Evolutionary conservation across 2,113 vertebrate species (phyloP).

Genomic region (Prunella himalayana): DNA sequence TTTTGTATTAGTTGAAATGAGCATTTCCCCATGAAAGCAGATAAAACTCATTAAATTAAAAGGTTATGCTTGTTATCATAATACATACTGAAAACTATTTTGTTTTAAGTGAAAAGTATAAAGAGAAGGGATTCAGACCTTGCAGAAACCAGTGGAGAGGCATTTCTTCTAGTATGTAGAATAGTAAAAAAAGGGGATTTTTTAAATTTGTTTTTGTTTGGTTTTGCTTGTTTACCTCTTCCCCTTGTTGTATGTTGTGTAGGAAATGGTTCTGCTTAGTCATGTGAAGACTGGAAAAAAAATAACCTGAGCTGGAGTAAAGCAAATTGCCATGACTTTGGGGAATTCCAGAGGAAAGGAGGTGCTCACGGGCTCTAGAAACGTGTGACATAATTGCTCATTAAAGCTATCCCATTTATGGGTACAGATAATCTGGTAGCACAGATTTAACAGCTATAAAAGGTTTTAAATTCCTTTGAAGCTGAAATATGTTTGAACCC

Average conservation of each 20-base stretch:
- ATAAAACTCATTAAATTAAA: neutral
- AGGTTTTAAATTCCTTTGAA: neutral
- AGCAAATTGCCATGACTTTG: neutral
- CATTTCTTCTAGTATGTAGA: neutral
- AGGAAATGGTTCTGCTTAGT: conserved; percentile 6
- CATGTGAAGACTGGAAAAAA: neutral
- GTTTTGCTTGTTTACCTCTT: neutral
- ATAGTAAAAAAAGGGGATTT: neutral
- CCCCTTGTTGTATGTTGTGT: neutral
- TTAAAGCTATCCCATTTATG: neutral
- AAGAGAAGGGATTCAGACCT: neutral
- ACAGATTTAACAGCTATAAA: neutral
- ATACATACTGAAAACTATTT: neutral
- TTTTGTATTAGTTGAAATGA: neutral
- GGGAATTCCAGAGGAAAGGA: neutral
- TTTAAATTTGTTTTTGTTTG: neutral
- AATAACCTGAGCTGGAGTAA: neutral
- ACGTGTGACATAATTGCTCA: neutral
- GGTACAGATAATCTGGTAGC: neutral
- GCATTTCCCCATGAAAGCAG: neutral
- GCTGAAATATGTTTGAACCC: neutral
- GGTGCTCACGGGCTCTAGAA: neutral
- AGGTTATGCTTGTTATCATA: neutral
- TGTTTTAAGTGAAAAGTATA: neutral
- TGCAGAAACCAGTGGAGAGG: neutral